phyloP scores from a whole-genome alignment of 1,140 invertebrate species.

The Hirudo medicinalis region DNA sequence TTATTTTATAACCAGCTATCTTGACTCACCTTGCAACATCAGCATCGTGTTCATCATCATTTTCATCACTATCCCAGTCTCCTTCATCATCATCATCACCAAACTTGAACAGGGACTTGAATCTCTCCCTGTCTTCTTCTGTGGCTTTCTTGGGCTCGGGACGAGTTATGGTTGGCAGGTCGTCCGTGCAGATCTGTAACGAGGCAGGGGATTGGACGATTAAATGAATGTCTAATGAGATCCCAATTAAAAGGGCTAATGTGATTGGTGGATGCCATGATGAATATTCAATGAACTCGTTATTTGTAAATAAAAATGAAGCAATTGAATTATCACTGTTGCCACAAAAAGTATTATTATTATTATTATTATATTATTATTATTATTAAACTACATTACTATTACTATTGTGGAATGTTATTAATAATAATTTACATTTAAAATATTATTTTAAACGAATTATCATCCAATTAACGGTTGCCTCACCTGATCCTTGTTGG shows the following conservation, averaged over 20 bases:
- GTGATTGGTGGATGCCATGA: background rate
- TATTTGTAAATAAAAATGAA: too few species aligned
- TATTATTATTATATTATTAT: too few species aligned
- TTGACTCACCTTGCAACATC: background rate
- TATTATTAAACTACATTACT: too few species aligned
- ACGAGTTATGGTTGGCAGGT: background rate
- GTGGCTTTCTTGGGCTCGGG: background rate
- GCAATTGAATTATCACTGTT: too few species aligned
- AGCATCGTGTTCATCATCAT: background rate
- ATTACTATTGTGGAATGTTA: too few species aligned
- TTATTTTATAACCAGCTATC: too few species aligned
- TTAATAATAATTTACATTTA: too few species aligned
- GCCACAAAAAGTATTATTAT: too few species aligned
- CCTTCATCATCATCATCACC: background rate
- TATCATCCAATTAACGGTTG: too few species aligned
- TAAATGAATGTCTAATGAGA: background rate
- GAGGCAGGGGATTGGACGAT: background rate
- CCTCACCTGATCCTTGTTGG: too few species aligned
- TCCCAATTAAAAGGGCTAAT: background rate
- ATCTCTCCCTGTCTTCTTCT: too few species aligned
- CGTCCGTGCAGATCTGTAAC: background rate
- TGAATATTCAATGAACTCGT: background rate
- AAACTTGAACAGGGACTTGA: background rate
- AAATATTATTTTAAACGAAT: too few species aligned
- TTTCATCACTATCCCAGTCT: background rate